Evolutionary conservation across 2,888 invertebrate genomes (phyloP), one percentile per base, ranked within the genome.

Genomic region (Acanthosepion lycidas): DNA sequence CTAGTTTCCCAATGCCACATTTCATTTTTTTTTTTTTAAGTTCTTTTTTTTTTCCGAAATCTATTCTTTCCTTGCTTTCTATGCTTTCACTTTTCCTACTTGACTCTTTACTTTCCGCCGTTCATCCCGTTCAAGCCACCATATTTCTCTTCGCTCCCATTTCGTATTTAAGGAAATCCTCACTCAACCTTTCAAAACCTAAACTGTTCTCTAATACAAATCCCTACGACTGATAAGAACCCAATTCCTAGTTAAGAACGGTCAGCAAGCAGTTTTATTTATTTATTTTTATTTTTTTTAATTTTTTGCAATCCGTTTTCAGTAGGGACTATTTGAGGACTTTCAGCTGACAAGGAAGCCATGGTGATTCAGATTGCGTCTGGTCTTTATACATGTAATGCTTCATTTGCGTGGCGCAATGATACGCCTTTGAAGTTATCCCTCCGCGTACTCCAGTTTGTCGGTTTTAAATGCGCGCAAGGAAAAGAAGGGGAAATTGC

Each of bases 381-480:
- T 9, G n/a, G 78, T 78, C 78, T 78, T 78, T 78, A 78, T 9
- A 78, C 78, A 33, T 78, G 33, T 78, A 78, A 78, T 78, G 78
- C 78, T 78, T 78, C 78, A 78, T 78, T 78, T 78, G 78, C 78
- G 78, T 78, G n/a, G 78, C n/a, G 78, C 78, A 78, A 78, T 78
- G 78, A 78, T 78, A 78, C 12, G 12, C 18, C 78, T 78, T 78
- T 78, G 78, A 78, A 78, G 78, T 78, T 78, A 78, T 78, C n/a
- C n/a, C 78, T 78, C n/a, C 78, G 78, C 78, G 12, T n/a, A 78
- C n/a, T 78, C n/a, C 78, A 33, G 23, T 78, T 78, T n/a, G 78
- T 33, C 23, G 5, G n/a, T 78, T 78, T 78, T n/a, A 33, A 78
- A 78, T 12, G n/a, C 9, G 12, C 9, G 5, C 12, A n/a, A n/a